These are phyloP conservation scores for Meteorus sp. DNA, from an alignment of 1,140 invertebrate species.

Conservation along the genomic window DNA sequence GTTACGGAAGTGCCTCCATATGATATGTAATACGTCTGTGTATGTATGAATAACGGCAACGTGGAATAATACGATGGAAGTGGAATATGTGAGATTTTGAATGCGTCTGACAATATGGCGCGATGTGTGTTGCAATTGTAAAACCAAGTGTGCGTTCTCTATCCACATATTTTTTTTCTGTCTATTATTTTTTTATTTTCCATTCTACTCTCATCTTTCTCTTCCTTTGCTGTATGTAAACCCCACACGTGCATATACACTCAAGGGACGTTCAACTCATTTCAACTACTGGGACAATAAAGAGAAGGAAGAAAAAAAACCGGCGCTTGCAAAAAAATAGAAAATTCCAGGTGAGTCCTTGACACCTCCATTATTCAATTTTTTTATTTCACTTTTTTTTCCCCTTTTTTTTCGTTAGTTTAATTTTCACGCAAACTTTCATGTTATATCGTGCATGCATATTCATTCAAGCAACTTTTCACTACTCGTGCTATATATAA, in stretches of 20 bases:
- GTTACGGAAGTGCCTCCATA: slow-evolving; percentile 4
- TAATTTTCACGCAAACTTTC: slow-evolving; percentile 9
- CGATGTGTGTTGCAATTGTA: background rate
- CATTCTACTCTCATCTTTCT: too few species aligned
- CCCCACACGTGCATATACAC: too few species aligned
- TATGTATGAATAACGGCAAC: too few species aligned
- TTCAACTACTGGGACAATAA: background rate
- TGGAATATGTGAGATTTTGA: slow-evolving; percentile 15
- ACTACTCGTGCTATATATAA: background rate
- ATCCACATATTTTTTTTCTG: too few species aligned
- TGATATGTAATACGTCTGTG: too few species aligned
- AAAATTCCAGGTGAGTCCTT: slow-evolving; percentile 5
- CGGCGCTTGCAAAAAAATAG: background rate
- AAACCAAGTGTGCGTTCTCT: background rate
- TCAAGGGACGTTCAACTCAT: too few species aligned
- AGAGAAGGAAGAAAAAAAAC: background rate
- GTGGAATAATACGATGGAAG: too few species aligned
- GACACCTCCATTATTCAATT: background rate
- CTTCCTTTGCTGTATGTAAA: too few species aligned
- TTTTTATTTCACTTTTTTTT: background rate
- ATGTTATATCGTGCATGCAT: slow-evolving; percentile 1
- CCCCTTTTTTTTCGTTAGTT: background rate
- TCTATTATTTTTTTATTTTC: too few species aligned
- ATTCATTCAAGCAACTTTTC: slow-evolving; percentile 9
- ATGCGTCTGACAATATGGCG: slow-evolving; percentile 19